Evolutionary conservation across 92 coral and sea anemone genomes (phyloP).

Genomic region (Epizoanthus stellaris): DNA sequence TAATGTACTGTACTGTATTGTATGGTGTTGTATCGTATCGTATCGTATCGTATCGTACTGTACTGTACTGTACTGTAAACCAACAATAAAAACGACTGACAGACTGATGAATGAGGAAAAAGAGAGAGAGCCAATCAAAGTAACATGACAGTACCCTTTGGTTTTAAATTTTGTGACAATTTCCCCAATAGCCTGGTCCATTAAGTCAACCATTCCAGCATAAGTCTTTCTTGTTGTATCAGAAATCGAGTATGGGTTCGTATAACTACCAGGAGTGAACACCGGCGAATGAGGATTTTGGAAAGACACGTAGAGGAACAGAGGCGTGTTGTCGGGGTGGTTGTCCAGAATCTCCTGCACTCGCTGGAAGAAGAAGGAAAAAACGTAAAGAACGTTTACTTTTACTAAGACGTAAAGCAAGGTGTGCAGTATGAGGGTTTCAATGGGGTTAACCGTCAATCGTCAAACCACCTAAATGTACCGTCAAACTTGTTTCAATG

Average conservation of each 20-base stretch:
- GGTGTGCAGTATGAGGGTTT: no score
- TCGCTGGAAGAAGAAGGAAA: neutral
- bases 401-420: no score
- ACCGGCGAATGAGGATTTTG: constrained; percentile 53
- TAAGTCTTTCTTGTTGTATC: constrained; percentile 47
- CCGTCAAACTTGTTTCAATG: neutral
- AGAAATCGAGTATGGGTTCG: constrained; percentile 32
- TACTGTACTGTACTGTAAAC: no score
- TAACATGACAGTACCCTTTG: neutral
- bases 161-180: constrained; percentile 41
- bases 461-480: neutral
- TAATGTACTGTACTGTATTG: no score
- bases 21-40: no score
- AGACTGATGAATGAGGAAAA: no score
- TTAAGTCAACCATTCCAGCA: constrained; percentile 51
- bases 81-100: no score
- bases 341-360: neutral
- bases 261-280: constrained; percentile 37
- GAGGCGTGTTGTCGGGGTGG: constrained; percentile 26
- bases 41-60: no score
- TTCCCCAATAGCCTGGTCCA: constrained; percentile 40
- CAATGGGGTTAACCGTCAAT: neutral
- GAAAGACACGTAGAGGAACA: constrained; percentile 49
- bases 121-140: no score
- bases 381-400: no score